A percentile compares a stretch with the other conserved stretches of the same genome.
Evolutionary conservation across 2,888 invertebrate species (phyloP).

Genomic region (Rhagium mordax): DNA sequence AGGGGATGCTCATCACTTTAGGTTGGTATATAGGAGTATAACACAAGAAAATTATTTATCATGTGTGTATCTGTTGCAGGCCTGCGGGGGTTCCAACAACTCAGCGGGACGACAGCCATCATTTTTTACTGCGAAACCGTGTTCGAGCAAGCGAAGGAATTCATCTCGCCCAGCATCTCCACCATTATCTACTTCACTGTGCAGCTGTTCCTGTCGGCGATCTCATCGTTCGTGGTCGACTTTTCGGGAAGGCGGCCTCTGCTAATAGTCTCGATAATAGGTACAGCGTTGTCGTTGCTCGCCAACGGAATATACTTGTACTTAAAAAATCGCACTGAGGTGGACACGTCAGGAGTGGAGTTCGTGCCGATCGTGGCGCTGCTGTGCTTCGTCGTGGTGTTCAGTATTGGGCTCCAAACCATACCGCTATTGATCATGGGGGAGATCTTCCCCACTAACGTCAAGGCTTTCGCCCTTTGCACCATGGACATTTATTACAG

Average conservation of each 20-base stretch:
- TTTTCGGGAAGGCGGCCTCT: conserved; percentile 72
- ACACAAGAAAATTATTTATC: no score
- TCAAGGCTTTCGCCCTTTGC: conserved; percentile 74
- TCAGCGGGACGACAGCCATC: conserved; percentile 77
- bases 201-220: conserved; percentile 74
- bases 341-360: conserved; percentile 64
- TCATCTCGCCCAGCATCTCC: conserved; percentile 65
- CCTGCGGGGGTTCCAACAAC: conserved; percentile 73
- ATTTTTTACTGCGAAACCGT: conserved; percentile 75
- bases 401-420: conserved; percentile 72
- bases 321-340: conserved; percentile 65
- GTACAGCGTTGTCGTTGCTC: conserved; percentile 67
- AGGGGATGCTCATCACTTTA: conserved; percentile 77
- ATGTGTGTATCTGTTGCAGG: no score
- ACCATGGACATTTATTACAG: conserved; percentile 72
- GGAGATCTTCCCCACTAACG: conserved; percentile 73
- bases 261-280: conserved; percentile 71
- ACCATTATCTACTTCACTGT: conserved; percentile 67
- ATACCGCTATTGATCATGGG: conserved; percentile 72
- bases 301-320: conserved; percentile 69
- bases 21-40: conserved; percentile 51
- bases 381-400: conserved; percentile 70
- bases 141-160: conserved; percentile 65
- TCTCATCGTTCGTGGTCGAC: conserved; percentile 75
- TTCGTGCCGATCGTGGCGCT: conserved; percentile 70